Evolutionary conservation across 2,797 vertebrate genomes (phyloP), one percentile per base, ranked within the genome.

Genomic region (Cyclopterus lumpus): DNA sequence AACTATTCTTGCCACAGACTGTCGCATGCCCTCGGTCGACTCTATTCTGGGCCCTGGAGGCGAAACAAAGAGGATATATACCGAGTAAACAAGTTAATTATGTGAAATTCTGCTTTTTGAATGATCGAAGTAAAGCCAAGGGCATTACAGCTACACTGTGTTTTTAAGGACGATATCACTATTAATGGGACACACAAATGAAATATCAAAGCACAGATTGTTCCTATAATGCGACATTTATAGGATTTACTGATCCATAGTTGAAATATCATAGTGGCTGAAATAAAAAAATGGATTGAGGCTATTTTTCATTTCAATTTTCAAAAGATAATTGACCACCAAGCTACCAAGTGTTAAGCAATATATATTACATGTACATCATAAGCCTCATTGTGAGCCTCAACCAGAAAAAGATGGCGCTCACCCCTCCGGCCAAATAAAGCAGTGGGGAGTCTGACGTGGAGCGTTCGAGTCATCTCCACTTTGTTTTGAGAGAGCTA

Each of bases 401-500:
- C 26, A 60, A 75, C 70, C 67, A 86, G 57, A 74, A 71, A 83
- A 77, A 82, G 61, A 73, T 59, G 69, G 67, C n/a, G 46, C 60
- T 62, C n/a, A 62, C 51, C 79, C 68, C 67, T 86, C 57, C 32
- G 71, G 80, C 77, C 38, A 53, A 65, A 76, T 40, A 60, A 79
- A 83, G 65, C 83, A 59, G 84, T 16, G 18, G 88, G 85, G 73
- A 79, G 76, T 81, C 84, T 46, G 63, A 61, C 24, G 7, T 8
- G 32, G 71, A 80, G 75, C 67, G 53, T 42, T 74, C 0, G 67
- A 88, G 88, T 89, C 87, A 77, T 90, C 90, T 86, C 91, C 79
- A 81, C 83, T 91, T 90, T 92, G 90, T 91, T 94, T 93, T 90
- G 18, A 88, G 83, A 91, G 81, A 84, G 90, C 88, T 90, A 91